Evolutionary conservation across 2,888 invertebrate species (phyloP).

Genomic region (Himalopsyche kuldschensis): DNA sequence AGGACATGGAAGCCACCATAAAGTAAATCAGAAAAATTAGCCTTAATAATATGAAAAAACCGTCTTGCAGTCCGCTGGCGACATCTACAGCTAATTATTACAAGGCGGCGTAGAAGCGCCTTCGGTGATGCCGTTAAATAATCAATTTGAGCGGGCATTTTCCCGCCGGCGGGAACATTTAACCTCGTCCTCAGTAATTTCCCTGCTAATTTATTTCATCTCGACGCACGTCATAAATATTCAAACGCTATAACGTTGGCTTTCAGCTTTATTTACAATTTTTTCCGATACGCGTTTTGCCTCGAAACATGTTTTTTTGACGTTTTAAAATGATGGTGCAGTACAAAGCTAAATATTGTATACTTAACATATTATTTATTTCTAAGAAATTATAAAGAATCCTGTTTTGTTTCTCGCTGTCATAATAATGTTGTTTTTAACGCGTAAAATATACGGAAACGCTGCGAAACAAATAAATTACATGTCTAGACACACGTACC

Average conservation of each 20-base stretch:
- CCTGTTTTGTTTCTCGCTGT: too few relatives aligned
- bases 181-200: slow-evolving; percentile 11
- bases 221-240: slow-evolving; percentile 14
- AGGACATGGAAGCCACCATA: not conserved
- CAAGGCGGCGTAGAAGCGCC: slow-evolving; percentile 2
- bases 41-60: not conserved
- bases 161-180: not conserved
- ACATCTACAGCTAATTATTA: slow-evolving; percentile 2
- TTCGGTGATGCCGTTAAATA: slow-evolving; percentile 23
- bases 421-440: too few relatives aligned
- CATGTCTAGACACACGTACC: too few relatives aligned
- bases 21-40: not conserved
- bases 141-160: slow-evolving; percentile 17
- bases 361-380: too few relatives aligned
- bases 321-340: not conserved
- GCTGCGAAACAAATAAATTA: too few relatives aligned
- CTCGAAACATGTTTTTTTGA: not conserved
- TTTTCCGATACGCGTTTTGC: not conserved
- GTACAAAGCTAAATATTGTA: not conserved
- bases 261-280: not conserved
- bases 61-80: not conserved
- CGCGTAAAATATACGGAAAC: too few relatives aligned
- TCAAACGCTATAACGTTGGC: not conserved
- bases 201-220: slow-evolving; percentile 19
- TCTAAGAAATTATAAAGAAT: too few relatives aligned